Evolutionary conservation across 2,888 invertebrate genomes (phyloP), one percentile per base, ranked within the genome.

Genomic region (Latheticus oryzae): DNA sequence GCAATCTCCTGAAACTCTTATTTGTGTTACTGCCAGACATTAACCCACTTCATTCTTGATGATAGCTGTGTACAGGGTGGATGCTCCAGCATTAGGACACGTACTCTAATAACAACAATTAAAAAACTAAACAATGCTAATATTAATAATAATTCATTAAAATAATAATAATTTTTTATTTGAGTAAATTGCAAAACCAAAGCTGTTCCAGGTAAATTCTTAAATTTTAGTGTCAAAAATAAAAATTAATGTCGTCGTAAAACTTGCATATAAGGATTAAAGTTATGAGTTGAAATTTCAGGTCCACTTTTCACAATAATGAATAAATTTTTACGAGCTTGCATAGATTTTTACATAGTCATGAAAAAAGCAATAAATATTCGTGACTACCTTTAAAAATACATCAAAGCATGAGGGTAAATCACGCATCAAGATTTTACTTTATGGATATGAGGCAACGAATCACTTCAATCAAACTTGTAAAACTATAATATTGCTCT

Each of bases 281-380:
- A 23, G 26, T 24, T 30, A 12, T 17, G 30, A 21, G 28, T 28
- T 15, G 8, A 30, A 30, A 43, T 11, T 9, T 4, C 8, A 16
- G 13, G 9, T 13, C 30, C 8, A 11, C 9, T 30, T 42, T 45
- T 30, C 32, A 30, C 17, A 4, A 19, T 32, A 15, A 21, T 7
- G 16, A 12, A 43, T 16, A 28, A 45, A 19, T 45, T 42, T 45
- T 45, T 45, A 45, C 17, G 30, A 45, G 30, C 17, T 26, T 5
- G 30, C 19, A 32, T 30, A 45, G 45, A 45, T 45, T 45, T 38
- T 45, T 45, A 45, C 30, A 45, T 30, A 45, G 30, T 45, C 45
- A 30, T 45, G 28, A 45, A 45, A 45, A 45, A 30, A 16, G 30
- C 32, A 30, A 45, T 45, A 45, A 45, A 45, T 45, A 45, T 45